phyloP scores from a whole-genome alignment of 2,888 invertebrate genomes.

The Ditylenchus weischeri region DNA sequence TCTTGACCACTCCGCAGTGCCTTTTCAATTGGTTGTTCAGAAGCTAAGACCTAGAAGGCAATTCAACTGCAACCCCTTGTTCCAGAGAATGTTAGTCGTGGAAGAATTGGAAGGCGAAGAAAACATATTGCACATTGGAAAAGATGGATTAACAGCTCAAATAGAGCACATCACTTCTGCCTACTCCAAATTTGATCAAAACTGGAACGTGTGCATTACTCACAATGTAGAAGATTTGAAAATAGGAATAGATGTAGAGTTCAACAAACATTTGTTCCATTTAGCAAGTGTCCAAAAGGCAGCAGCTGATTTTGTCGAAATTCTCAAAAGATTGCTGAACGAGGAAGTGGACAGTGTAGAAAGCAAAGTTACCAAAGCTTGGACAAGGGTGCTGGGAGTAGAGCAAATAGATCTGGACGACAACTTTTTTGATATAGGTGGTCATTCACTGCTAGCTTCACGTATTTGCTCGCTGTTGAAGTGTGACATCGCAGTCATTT shows the following conservation, averaged over 20 bases:
- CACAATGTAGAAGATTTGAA: background rate
- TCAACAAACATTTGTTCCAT: slow-evolving; percentile 21
- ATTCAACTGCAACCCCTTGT: slow-evolving; percentile 22
- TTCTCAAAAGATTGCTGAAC: slow-evolving; percentile 1
- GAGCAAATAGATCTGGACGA: slow-evolving; percentile 13
- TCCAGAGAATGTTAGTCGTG: slow-evolving; percentile 30
- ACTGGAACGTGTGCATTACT: background rate
- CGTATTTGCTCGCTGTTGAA: slow-evolving; percentile 26
- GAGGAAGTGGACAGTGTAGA: background rate
- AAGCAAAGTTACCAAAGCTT: slow-evolving; percentile 16
- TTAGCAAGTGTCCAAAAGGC: slow-evolving; percentile 13
- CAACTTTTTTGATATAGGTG: slow-evolving; percentile 47
- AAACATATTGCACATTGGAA: slow-evolving; percentile 20
- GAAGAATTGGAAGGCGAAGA: slow-evolving; percentile 5
- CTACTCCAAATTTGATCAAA: slow-evolving; percentile 5
- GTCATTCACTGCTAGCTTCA: slow-evolving; percentile 45
- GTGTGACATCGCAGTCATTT: slow-evolving; percentile 9
- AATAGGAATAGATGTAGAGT: slow-evolving; percentile 29
- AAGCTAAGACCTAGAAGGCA: slow-evolving; percentile 23
- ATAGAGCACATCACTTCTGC: background rate
- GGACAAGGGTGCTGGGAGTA: slow-evolving; percentile 18
- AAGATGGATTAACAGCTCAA: background rate
- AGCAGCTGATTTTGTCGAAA: slow-evolving; percentile 7
- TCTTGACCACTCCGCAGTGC: slow-evolving; percentile 19
- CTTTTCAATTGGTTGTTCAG: slow-evolving; percentile 25